Evolutionary conservation across 2,797 vertebrate genomes (phyloP), one percentile per base, ranked within the genome.

Genomic region (Echeneis naucrates): DNA sequence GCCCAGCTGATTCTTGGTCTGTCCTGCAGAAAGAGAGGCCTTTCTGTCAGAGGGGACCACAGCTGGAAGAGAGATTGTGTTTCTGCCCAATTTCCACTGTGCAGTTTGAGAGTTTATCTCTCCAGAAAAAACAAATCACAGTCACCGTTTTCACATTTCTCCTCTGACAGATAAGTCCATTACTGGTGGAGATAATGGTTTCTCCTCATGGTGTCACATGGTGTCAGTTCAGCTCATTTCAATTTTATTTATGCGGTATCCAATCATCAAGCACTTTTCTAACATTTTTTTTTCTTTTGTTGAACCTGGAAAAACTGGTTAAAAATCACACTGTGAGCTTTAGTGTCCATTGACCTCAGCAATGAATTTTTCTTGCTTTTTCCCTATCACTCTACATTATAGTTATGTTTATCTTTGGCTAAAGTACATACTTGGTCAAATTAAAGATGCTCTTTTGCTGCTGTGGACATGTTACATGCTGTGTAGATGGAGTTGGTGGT

Each of bases 61-160:
- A 89, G 88, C 86, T 88, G 85, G 67, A 74, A 6, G n/a, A 56
- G 32, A 68, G 71, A 72, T 33, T 5, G 19, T 30, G 52, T 44
- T 62, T 48, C 17, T 52, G 60, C 51, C 50, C 61, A 54, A 32
- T 68, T 54, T 70, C 53, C 48, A 51, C 37, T 66, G 69, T 78
- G 64, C 50, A 50, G 50, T 33, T 5, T 45, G 24, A 60, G 33
- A 30, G 9, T 61, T 30, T 59, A 40, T 59, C 48, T 57, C 10
- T 27, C n/a, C 1, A n/a, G 3, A 8, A 44, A 44, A 38, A 52
- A 17, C 23, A 27, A 52, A 19, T 52, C 12, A 19, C 30, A 0
- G 30, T 47, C 13, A 48, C 5, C 5, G 2, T 1, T 44, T 44
- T 44, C 12, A 23, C 32, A 47, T 51, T 51, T 51, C 48, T 27